Conservation (phyloP, 2,113 vertebrate species). For the Melanerpes aurifrons region DNA sequence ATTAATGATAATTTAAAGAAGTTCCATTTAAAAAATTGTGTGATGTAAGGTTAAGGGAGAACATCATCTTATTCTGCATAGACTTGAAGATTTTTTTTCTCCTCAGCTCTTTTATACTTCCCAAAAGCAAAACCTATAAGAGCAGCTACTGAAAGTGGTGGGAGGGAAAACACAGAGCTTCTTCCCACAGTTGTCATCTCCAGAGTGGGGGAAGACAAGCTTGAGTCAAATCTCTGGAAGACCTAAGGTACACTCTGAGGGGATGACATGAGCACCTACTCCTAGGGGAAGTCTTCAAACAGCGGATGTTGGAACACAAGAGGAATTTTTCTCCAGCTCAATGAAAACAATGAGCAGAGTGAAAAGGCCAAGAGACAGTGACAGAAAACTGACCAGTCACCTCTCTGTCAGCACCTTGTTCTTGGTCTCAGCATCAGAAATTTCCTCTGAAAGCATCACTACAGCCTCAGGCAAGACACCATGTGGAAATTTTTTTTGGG, state of each 20-base stretch:
- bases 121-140: neutral
- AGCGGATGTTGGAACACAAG: neutral
- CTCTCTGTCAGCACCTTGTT: neutral
- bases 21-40: neutral
- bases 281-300: neutral
- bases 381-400: neutral
- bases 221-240: neutral
- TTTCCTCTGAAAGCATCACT: neutral
- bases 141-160: neutral
- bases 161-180: fast-evolving
- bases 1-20: neutral
- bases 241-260: neutral
- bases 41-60: neutral
- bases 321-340: neutral
- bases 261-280: fast-evolving
- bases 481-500: neutral
- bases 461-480: neutral
- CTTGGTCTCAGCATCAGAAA: neutral
- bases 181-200: neutral
- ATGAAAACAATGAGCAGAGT: neutral
- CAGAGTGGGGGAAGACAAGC: neutral
- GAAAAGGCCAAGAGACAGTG: neutral
- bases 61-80: fast-evolving
- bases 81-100: neutral
- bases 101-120: neutral